Percentiles rank a stretch among this genome's conserved stretches.
Evolutionary conservation across 53 echinoderm and acorn worm genomes (phyloP).

Genomic region (Arbacia lixula): DNA sequence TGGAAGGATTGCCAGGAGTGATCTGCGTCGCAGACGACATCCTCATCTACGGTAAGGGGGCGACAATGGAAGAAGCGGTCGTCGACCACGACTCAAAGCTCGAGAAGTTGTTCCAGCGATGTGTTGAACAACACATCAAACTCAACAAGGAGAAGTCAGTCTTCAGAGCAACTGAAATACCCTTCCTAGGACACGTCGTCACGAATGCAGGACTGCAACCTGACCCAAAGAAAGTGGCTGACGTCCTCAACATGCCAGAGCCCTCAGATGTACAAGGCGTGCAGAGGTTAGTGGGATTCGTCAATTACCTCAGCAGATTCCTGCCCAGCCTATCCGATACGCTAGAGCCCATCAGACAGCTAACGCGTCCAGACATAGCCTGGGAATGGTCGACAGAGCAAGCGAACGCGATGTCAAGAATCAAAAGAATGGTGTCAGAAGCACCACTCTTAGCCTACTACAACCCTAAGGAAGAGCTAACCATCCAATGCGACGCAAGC

Average conservation of each 20-base stretch:
- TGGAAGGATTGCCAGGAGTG: slow-evolving; percentile 35
- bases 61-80: slow-evolving; percentile 5
- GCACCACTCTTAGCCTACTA: slow-evolving; percentile 55
- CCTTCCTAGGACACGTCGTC: slow-evolving; percentile 33
- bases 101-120: slow-evolving; percentile 10
- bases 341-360: slow-evolving; percentile 63
- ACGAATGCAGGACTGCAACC: slow-evolving; percentile 27
- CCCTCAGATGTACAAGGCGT: slow-evolving; percentile 60
- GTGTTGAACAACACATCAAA: neutral
- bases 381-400: slow-evolving; percentile 63
- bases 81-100: slow-evolving; percentile 16
- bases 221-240: slow-evolving; percentile 41
- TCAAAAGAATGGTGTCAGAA: slow-evolving; percentile 1
- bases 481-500: slow-evolving; percentile 69
- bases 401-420: slow-evolving; percentile 7
- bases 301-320: slow-evolving; percentile 64
- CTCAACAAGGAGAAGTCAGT: slow-evolving; percentile 42
- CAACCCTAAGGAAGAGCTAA: slow-evolving; percentile 52
- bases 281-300: slow-evolving; percentile 57
- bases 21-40: slow-evolving; percentile 22
- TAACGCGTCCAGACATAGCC: slow-evolving; percentile 52
- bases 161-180: slow-evolving; percentile 11
- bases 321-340: slow-evolving; percentile 59
- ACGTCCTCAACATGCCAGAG: slow-evolving; percentile 58
- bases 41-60: slow-evolving; percentile 12